Evolutionary conservation across 2,888 invertebrate genomes (phyloP).

Genomic region (Macaria liturata): DNA sequence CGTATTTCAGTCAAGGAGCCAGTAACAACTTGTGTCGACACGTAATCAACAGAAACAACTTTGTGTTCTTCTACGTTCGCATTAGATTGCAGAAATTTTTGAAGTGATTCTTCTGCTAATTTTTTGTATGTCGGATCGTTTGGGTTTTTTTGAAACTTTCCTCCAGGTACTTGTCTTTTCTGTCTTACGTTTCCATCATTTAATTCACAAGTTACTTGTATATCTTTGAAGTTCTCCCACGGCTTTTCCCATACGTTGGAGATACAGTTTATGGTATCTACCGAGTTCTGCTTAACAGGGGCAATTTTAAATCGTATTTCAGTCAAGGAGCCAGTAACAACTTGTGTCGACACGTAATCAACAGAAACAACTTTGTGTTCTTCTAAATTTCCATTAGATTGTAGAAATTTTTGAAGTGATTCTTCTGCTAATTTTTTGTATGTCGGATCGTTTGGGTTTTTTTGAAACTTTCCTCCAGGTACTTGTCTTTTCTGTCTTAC

Average conservation of each 20-base stretch:
- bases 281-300: conserved; percentile 4
- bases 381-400: conserved; percentile 24
- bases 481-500: conserved; percentile 35
- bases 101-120: conserved; percentile 46
- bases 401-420: conserved; percentile 42
- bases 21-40: conserved; percentile 69
- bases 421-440: conserved; percentile 44
- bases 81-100: conserved; percentile 38
- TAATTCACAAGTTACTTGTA: conserved; percentile 37
- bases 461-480: conserved; percentile 24
- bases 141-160: not conserved
- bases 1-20: conserved; percentile 77
- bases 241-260: conserved; percentile 45
- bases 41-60: conserved; percentile 58
- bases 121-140: conserved; percentile 35
- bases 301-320: conserved; percentile 34
- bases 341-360: conserved; percentile 37
- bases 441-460: conserved; percentile 28
- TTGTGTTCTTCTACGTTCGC: conserved; percentile 30
- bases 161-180: conserved; percentile 35
- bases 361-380: conserved; percentile 28
- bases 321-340: conserved; percentile 39
- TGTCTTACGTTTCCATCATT: conserved; percentile 20
- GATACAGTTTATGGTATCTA: conserved; percentile 36
- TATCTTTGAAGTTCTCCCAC: conserved; percentile 43